A percentile compares a stretch with the other conserved stretches of the same genome.
Conservation (phyloP, 2,797 vertebrate genomes). For the Melanotaenia trifasciata region DNA sequence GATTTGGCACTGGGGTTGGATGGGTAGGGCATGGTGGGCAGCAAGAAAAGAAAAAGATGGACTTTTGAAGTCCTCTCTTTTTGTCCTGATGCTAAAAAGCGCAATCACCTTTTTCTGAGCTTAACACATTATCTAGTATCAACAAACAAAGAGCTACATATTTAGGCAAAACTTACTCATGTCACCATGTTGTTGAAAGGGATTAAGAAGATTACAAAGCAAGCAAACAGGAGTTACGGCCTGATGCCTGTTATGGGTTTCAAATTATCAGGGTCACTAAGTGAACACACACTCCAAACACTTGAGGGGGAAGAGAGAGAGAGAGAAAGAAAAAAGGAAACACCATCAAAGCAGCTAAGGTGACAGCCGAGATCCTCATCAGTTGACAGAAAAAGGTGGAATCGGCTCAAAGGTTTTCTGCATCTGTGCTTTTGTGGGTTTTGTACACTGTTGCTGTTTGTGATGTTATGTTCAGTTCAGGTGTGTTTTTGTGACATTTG, state of each 20-base stretch:
- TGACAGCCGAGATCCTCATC: slow-evolving; percentile 23
- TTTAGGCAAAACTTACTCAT: not conserved
- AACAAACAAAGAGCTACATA: slow-evolving; percentile 7
- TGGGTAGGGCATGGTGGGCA: slow-evolving; percentile 59
- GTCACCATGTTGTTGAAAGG: slow-evolving; percentile 21
- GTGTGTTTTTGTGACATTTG: slow-evolving; percentile 43
- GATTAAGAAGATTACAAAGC: slow-evolving; percentile 43
- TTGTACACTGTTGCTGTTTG: slow-evolving; percentile 43
- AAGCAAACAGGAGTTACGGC: slow-evolving; percentile 34
- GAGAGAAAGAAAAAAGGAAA: not conserved
- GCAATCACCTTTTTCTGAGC: slow-evolving; percentile 74
- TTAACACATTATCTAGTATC: slow-evolving; percentile 1
- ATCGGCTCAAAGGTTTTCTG: slow-evolving; percentile 54
- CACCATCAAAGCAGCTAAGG: not conserved
- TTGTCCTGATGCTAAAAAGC: slow-evolving; percentile 43
- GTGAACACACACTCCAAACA: slow-evolving; percentile 35
- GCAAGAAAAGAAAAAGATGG: slow-evolving; percentile 26
- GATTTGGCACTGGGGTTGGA: slow-evolving; percentile 46
- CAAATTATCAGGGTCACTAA: slow-evolving; percentile 38
- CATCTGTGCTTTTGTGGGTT: slow-evolving; percentile 55
- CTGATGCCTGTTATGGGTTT: slow-evolving; percentile 30
- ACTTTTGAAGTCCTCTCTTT: slow-evolving; percentile 40
- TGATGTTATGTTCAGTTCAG: slow-evolving; percentile 29
- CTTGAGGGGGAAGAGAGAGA: not conserved
- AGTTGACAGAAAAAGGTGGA: slow-evolving; percentile 76